phyloP scores from a whole-genome alignment of 1,140 invertebrate genomes.

The Zaprionus capensis region DNA sequence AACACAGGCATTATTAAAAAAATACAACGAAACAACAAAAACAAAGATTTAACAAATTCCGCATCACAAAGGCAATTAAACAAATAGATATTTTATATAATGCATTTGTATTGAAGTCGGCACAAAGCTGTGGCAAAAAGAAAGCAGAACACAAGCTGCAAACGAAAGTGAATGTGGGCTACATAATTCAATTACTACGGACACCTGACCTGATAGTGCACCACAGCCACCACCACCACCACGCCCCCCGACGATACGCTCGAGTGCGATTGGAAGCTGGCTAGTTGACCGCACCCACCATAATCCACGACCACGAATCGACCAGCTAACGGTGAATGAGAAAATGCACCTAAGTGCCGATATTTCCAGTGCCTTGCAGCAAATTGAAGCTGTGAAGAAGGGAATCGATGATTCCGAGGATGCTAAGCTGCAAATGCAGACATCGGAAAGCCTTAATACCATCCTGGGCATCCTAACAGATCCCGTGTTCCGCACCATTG shows the following conservation, averaged over 20 bases:
- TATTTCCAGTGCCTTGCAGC: constrained; percentile 90
- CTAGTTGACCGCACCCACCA: constrained; percentile 51
- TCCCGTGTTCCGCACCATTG: constrained; percentile 95
- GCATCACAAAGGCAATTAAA: constrained; percentile 22
- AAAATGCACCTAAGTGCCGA: constrained; percentile 84
- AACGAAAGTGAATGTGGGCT: constrained; percentile 23
- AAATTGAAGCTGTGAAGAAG: constrained; percentile 91
- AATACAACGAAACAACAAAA: constrained; percentile 31
- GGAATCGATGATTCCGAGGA: constrained; percentile 90
- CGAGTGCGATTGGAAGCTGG: constrained; percentile 45
- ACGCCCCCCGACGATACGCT: constrained; percentile 52
- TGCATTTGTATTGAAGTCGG: neutral
- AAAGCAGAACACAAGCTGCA: neutral
- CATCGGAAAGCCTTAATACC: constrained; percentile 93
- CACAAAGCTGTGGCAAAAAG: neutral
- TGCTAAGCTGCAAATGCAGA: constrained; percentile 89
- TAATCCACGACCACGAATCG: constrained; percentile 4
- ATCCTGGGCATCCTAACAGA: constrained; percentile 95
- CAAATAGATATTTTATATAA: neutral
- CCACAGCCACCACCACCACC: neutral
- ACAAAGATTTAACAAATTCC: neutral
- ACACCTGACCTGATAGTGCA: constrained; percentile 36
- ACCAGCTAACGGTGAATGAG: constrained; percentile 3
- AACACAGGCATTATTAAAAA: constrained; percentile 46
- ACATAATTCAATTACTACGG: constrained; percentile 52